These are phyloP conservation scores for Aricia artaxerxes DNA, from an alignment of 2,888 invertebrate species.

Conservation along the genomic window DNA sequence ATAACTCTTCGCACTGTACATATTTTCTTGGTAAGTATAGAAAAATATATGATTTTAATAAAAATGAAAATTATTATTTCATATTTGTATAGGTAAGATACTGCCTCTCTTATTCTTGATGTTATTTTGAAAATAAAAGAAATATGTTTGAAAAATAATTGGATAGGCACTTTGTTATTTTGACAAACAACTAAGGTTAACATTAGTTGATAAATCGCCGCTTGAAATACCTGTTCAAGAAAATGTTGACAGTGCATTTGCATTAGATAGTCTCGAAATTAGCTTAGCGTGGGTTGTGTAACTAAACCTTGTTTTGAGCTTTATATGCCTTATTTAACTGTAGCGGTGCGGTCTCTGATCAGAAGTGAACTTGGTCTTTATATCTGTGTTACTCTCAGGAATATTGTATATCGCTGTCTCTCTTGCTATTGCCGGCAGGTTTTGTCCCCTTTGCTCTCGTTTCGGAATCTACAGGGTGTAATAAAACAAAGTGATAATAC, in stretches of 20 bases:
- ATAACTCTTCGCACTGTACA: neutral
- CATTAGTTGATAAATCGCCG: neutral
- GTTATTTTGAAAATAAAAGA: neutral
- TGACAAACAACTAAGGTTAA: neutral
- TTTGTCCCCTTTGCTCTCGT: neutral
- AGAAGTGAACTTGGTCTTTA: neutral
- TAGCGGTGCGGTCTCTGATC: neutral
- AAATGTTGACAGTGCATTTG: slow-evolving; percentile 5
- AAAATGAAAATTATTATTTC: too few relatives aligned
- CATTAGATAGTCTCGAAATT: neutral
- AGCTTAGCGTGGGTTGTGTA: slow-evolving; percentile 10
- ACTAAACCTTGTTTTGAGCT: slow-evolving; percentile 10
- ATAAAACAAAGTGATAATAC: too few relatives aligned
- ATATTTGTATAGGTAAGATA: neutral
- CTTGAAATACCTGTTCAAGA: neutral
- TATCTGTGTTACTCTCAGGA: neutral
- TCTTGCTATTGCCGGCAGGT: neutral
- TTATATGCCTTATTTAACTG: slow-evolving; percentile 26
- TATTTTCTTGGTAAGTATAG: neutral
- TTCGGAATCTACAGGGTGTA: neutral
- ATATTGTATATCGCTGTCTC: neutral
- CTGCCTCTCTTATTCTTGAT: neutral
- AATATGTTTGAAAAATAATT: neutral
- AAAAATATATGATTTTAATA: neutral
- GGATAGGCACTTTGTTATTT: neutral